Base-by-base conservation (phyloP, 2,797 vertebrate genomes). In the Propithecus perrieri region DNA sequence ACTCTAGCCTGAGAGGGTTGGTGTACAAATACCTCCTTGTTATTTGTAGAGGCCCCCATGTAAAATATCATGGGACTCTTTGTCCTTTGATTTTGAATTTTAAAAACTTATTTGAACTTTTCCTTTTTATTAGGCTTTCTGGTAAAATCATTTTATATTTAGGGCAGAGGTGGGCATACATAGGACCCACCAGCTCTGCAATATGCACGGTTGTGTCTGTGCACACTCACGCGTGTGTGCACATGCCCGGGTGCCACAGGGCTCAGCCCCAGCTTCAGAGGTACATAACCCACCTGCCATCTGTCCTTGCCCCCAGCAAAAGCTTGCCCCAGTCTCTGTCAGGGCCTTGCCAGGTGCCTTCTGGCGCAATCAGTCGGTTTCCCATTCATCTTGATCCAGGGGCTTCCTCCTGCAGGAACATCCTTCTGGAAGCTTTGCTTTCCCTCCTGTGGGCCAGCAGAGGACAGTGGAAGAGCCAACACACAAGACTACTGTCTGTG, bases 61-160 rank as follows among this genome's bases (percentile, higher is more conserved):
- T 85, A 41, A 72, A 80, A 30, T 65, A 83, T 7, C 63, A 9
- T 14, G 24, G n/a, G 41, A 50, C 8, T 48, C 12, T 30, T 83
- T 38, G n/a, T 55, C 43, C 74, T 91, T 95, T 38, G 78, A 50
- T 91, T 85, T 78, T 71, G n/a, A 88, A 74, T 84, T 59, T 26
- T 79, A 91, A 72, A 50, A 55, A 26, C 38, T 28, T 83, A 20
- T 41, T 84, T 75, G 10, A 15, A 4, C 2, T 92, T 78, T 90
- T 35, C 9, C 24, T 65, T 72, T 89, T 50, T 53, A n/a, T 7
- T 59, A 55, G 43, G 2, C 33, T 91, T 81, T 67, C 41, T 76
- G 79, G 18, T 22, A 81, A 33, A 59, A 72, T 46, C 33, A 22
- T 30, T 67, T 72, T 43, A 3, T 75, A 30, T 81, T 79, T 76